Percentiles rank a stretch among this genome's conserved stretches.
These are phyloP conservation scores for Tolypeutes matacus DNA, from an alignment of 2,797 vertebrate species.

Conservation along the genomic window DNA sequence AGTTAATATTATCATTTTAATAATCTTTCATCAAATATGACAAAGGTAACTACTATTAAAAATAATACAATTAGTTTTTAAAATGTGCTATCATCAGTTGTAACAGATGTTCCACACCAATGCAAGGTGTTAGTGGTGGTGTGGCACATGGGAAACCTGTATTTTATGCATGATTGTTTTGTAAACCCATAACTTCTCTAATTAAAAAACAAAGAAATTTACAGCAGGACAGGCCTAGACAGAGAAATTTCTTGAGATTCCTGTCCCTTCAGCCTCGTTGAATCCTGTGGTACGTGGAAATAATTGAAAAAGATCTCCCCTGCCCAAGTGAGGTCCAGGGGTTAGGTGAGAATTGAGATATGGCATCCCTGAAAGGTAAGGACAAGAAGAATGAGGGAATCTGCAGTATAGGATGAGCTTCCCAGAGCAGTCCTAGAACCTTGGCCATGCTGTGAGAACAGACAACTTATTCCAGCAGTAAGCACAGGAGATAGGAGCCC, in stretches of 20 bases:
- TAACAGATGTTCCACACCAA: no score
- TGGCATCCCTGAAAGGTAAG: neutral
- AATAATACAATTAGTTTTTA: no score
- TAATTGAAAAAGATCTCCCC: neutral
- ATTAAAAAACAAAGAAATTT: neutral
- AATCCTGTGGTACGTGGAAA: neutral
- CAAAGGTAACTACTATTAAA: no score
- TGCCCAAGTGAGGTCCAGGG: neutral
- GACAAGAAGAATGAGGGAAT: neutral
- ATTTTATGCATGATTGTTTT: no score
- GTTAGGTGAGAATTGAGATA: neutral
- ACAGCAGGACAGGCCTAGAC: neutral
- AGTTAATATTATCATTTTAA: no score
- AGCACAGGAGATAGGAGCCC: neutral
- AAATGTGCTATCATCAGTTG: no score
- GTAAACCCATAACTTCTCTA: no score
- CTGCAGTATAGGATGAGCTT: neutral
- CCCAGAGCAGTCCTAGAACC: neutral
- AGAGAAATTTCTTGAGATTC: slow-evolving; percentile 9
- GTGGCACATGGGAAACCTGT: no score
- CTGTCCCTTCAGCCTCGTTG: neutral
- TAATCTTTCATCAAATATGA: no score
- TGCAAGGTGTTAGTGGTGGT: no score
- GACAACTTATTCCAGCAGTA: neutral
- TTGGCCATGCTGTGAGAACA: neutral